Base-by-base conservation (phyloP, 2,888 invertebrate genomes). In the Eumerus sabulonum region DNA sequence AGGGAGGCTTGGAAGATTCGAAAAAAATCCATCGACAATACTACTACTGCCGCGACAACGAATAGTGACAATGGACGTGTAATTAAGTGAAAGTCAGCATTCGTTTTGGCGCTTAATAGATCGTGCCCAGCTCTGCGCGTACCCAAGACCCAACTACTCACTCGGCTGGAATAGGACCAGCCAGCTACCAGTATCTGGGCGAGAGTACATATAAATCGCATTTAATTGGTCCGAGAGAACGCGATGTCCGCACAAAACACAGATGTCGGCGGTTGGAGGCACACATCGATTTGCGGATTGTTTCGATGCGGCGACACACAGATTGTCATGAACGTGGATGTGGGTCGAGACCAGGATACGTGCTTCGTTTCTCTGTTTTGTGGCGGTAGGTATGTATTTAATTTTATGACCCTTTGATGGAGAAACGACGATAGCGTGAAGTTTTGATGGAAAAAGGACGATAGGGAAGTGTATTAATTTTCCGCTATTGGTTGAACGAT, bases 41-140 rank as follows among this genome's bases (percentile, higher is more conserved):
- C 57, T 40, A 40, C 12, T 16, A n/a, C n/a, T 9, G 47, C 59
- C 57, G 67, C 62, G 67, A 77, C 67, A 73, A 56, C 7, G 27
- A 7, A 27, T 50, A 73, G 77, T 77, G 77, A 77, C 77, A 77
- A 77, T 77, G 77, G 77, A 67, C 67, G 73, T 73, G 73, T 77
- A 73, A 77, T 77, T 73, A 77, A 77, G 77, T 77, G 77, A 73
- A 56, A 77, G 67, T 73, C 73, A 68, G 77, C 67, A 68, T 77
- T 77, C 73, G 59, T 54, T 67, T 63, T 73, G 73, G 73, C 59
- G 67, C 67, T 77, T 59, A 73, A 77, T 77, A 77, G 73, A 77
- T 77, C 53, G 57, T 44, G 17, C 59, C n/a, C n/a, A n/a, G n/a
- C n/a, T n/a, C n/a, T n/a, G n/a, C 3, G 1, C 14, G 44, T 13